A percentile compares a stretch with the other conserved stretches of the same genome.
These are phyloP conservation scores for Pseudochirops corinnae DNA, from an alignment of 2,797 vertebrate genomes.

Conservation along the genomic window DNA sequence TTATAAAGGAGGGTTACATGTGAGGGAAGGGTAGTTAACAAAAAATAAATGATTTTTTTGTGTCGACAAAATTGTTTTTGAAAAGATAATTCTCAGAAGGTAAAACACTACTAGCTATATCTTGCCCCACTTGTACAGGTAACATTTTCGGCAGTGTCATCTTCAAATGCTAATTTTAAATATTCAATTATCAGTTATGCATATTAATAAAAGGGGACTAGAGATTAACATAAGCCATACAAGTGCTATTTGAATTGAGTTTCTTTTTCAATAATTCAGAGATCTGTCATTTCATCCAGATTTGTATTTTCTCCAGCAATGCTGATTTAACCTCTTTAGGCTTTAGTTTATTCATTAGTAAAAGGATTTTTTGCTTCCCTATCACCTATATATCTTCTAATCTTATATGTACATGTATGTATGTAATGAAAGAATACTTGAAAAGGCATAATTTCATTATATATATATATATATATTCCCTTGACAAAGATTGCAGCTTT, in stretches of 20 bases:
- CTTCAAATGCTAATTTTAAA: neutral
- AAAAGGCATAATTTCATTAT: too few species aligned
- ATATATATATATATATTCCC: fast-evolving
- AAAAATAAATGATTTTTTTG: neutral
- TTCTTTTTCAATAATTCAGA: neutral
- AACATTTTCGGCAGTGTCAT: neutral
- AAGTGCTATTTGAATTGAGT: neutral
- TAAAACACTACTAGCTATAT: neutral
- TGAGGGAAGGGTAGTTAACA: neutral
- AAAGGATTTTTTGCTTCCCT: neutral
- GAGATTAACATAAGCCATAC: neutral
- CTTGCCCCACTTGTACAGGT: neutral
- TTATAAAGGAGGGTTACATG: neutral
- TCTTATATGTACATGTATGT: neutral
- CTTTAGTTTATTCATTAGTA: neutral
- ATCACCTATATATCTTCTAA: neutral
- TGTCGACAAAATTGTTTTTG: neutral
- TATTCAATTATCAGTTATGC: neutral
- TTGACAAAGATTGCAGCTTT: neutral
- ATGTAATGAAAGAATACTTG: too few species aligned
- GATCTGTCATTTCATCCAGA: neutral
- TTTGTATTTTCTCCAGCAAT: neutral
- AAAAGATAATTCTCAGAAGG: neutral
- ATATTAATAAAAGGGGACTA: neutral
- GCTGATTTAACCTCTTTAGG: neutral